Evolutionary conservation across 92 coral and sea anemone species (phyloP).

Genomic region (Bergia sp.): DNA sequence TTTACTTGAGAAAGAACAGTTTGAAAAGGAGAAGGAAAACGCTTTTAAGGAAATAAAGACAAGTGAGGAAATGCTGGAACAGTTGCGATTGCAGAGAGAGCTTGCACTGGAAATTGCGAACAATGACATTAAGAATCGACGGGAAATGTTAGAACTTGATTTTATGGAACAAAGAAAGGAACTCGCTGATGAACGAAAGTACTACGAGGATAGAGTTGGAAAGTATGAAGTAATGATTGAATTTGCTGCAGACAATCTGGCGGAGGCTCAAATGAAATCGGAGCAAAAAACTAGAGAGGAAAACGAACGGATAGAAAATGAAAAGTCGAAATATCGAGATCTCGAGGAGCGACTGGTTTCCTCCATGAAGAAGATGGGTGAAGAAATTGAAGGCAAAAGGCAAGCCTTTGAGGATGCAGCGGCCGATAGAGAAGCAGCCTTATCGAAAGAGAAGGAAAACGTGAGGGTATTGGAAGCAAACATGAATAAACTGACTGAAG

Average conservation of each 20-base stretch:
- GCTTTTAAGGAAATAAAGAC: constrained; percentile 66
- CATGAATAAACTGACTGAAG: constrained; percentile 53
- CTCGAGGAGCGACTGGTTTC: constrained; percentile 69
- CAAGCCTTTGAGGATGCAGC: constrained; percentile 65
- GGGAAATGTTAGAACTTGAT: constrained; percentile 86
- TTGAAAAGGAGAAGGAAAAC: constrained; percentile 69
- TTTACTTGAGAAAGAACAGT: constrained; percentile 70
- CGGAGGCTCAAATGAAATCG: constrained; percentile 77
- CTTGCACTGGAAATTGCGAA: constrained; percentile 65
- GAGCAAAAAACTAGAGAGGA: constrained; percentile 80
- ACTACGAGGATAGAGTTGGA: constrained; percentile 67
- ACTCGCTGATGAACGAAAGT: constrained; percentile 65
- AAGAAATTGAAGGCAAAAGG: constrained; percentile 66
- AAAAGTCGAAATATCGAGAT: constrained; percentile 65
- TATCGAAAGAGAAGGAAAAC: constrained; percentile 52
- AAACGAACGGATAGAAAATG: constrained; percentile 72
- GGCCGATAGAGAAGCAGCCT: constrained; percentile 49
- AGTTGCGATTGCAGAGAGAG: constrained; percentile 70
- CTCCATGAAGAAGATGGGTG: constrained; percentile 68
- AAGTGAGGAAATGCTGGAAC: constrained; percentile 59
- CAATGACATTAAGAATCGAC: constrained; percentile 67
- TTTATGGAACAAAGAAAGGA: constrained; percentile 69
- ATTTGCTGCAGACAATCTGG: constrained; percentile 84
- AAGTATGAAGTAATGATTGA: constrained; percentile 83
- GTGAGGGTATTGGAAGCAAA: constrained; percentile 45